These are phyloP conservation scores for Pluvianellus socialis DNA, from an alignment of 2,113 vertebrate genomes.

Conservation along the genomic window DNA sequence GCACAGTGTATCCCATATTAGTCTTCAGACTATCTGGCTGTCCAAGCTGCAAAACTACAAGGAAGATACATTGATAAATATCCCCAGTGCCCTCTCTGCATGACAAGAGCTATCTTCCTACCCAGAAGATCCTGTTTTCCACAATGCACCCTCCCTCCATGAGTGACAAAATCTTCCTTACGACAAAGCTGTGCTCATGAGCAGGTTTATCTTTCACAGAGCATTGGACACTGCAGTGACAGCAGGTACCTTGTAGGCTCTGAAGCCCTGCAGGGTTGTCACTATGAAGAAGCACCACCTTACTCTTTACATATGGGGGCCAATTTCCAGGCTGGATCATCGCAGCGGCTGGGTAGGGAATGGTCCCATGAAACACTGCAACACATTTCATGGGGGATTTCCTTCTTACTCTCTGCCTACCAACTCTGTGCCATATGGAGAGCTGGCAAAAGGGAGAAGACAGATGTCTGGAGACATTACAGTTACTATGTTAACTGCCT, in stretches of 20 bases:
- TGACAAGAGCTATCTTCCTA: neutral
- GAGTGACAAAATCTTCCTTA: neutral
- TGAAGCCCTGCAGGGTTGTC: neutral
- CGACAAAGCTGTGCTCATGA: neutral
- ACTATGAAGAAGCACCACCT: neutral
- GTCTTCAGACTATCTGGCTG: neutral
- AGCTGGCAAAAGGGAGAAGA: conserved; percentile 51
- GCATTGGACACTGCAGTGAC: fast-evolving
- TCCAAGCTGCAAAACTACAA: neutral
- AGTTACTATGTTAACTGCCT: conserved; percentile 47
- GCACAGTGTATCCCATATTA: neutral
- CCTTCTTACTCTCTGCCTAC: conserved; percentile 14
- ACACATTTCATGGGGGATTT: neutral
- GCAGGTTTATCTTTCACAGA: fast-evolving
- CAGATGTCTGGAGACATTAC: conserved; percentile 55
- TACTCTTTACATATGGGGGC: too few species aligned
- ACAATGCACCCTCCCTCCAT: fast-evolving
- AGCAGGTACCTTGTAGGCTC: neutral
- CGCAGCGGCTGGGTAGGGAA: neutral
- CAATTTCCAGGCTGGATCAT: neutral
- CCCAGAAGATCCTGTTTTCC: neutral
- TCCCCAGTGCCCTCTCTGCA: neutral
- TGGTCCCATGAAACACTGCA: neutral
- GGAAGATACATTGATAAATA: neutral
- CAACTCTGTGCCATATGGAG: conserved; percentile 39